Evolutionary conservation across 2,888 invertebrate genomes (phyloP).

Genomic region (Crematogaster levior): DNA sequence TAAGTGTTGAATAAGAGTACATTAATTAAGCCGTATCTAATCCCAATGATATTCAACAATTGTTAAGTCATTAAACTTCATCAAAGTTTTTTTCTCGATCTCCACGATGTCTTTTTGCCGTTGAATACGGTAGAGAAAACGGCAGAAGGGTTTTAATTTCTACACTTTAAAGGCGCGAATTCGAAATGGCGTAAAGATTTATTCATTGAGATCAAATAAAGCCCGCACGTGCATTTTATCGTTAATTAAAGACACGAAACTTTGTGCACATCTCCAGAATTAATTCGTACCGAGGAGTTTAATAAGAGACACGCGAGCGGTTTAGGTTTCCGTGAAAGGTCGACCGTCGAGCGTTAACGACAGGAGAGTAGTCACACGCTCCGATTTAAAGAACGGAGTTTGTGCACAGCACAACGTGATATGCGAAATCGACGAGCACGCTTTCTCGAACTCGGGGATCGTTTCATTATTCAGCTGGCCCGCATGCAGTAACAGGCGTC

Average conservation of each 20-base stretch:
- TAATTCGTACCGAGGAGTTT: not conserved
- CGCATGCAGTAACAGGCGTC: conserved; percentile 67
- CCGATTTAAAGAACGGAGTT: conserved; percentile 28
- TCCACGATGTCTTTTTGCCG: not conserved
- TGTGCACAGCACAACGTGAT: conserved; percentile 25
- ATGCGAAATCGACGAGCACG: conserved; percentile 53
- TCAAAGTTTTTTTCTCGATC: not conserved
- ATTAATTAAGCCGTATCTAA: not conserved
- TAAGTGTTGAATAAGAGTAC: not conserved
- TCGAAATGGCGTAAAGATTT: not conserved
- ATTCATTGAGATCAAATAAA: conserved; percentile 20
- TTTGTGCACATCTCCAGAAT: not conserved
- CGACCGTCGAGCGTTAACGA: conserved; percentile 17
- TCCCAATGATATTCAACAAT: conserved; percentile 12
- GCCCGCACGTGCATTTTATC: not conserved
- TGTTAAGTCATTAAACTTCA: not conserved
- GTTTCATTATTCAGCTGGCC: conserved; percentile 76
- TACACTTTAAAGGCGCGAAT: not conserved
- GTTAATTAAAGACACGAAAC: conserved; percentile 21
- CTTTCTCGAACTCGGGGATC: conserved; percentile 63
- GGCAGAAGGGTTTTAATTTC: not conserved
- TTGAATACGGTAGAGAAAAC: not conserved
- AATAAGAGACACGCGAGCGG: not conserved
- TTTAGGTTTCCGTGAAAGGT: conserved; percentile 28
- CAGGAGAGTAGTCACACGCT: not conserved